Evolutionary conservation across 2,888 invertebrate genomes (phyloP).

Genomic region (Perithous albicinctus): DNA sequence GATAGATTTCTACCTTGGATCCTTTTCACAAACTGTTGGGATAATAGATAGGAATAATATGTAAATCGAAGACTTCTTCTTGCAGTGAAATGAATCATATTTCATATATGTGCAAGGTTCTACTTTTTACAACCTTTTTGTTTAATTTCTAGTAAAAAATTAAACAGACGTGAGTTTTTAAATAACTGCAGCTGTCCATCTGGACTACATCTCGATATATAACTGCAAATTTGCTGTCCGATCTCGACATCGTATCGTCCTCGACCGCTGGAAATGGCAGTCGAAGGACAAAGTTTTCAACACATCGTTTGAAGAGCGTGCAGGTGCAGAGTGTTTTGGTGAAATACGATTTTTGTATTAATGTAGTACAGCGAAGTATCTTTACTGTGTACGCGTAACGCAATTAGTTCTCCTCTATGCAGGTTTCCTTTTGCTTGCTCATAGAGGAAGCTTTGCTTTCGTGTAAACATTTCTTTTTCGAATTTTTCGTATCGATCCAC

Average conservation of each 20-base stretch:
- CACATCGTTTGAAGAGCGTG: conserved; percentile 17
- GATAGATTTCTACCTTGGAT: background rate
- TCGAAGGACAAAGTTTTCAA: conserved; percentile 56
- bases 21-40: conserved; percentile 18
- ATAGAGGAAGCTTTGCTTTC: no score
- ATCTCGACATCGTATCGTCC: conserved; percentile 37
- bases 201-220: conserved; percentile 16
- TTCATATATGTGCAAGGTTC: no score
- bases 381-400: background rate
- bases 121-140: background rate
- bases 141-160: background rate
- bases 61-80: background rate
- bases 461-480: no score
- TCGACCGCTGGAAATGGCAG: conserved; percentile 41
- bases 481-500: no score
- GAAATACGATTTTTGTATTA: conserved; percentile 32
- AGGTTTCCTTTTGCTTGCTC: no score
- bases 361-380: background rate
- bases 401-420: no score
- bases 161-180: background rate
- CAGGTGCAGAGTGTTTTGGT: conserved; percentile 34
- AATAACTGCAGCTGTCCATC: conserved; percentile 7
- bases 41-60: background rate
- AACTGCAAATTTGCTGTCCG: conserved; percentile 7
- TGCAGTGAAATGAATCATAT: no score